These are phyloP conservation scores for Menidia menidia DNA, from an alignment of 2,797 vertebrate genomes.

Conservation along the genomic window DNA sequence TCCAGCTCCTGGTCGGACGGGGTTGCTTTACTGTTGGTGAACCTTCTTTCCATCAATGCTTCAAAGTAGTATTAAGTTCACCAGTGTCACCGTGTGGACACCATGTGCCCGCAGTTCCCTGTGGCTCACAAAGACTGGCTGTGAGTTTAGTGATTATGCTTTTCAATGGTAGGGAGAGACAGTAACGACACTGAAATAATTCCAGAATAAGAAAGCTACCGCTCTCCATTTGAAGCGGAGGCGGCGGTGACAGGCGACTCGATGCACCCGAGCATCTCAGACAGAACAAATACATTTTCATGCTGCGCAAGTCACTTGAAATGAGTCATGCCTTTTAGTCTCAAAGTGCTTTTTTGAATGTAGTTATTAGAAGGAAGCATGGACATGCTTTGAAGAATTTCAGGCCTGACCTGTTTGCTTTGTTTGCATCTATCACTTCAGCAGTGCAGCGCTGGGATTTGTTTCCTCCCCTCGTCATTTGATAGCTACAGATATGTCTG, in stretches of 20 bases:
- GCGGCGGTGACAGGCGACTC: not conserved
- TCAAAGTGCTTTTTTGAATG: constrained; percentile 1
- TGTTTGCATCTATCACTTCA: constrained; percentile 2
- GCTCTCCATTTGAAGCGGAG: constrained; percentile 11
- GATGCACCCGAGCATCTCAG: constrained; percentile 11
- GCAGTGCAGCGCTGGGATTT: not conserved
- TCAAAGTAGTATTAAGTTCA: constrained; percentile 36
- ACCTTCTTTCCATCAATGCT: not conserved
- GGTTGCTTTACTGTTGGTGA: not conserved
- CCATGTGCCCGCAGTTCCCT: constrained; percentile 10
- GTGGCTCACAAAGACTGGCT: constrained; percentile 34
- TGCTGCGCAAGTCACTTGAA: not conserved
- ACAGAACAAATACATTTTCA: constrained; percentile 8
- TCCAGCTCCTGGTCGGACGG: not conserved
- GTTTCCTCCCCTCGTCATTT: not conserved
- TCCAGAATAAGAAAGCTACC: constrained; percentile 2
- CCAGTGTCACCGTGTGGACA: constrained; percentile 33
- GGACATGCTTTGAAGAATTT: not conserved
- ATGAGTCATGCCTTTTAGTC: constrained; percentile 7
- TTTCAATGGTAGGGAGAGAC: constrained; percentile 6
- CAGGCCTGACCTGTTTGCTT: not conserved
- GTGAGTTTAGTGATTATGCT: constrained; percentile 7
- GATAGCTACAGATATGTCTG: constrained; percentile 2
- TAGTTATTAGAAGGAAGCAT: not conserved
- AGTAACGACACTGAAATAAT: constrained; percentile 17